Evolutionary conservation across 2,113 vertebrate genomes (phyloP).

Genomic region (Laterallus jamaicensis): DNA sequence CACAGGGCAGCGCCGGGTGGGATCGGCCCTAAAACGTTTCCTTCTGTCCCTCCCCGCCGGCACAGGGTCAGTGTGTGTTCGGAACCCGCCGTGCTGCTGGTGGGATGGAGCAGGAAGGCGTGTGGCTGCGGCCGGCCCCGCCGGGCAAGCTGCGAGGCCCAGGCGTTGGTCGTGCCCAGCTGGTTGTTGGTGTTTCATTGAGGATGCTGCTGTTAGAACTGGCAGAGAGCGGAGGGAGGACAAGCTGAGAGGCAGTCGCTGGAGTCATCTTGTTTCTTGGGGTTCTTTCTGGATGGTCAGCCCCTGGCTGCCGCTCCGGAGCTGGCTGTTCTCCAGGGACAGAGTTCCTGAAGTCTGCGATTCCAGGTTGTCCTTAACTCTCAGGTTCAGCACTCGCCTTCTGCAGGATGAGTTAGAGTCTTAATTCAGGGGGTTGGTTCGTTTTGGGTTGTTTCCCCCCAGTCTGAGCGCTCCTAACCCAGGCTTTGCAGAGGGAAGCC

Average conservation of each 20-base stretch:
- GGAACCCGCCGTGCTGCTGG: background rate
- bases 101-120: background rate
- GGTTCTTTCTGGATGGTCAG: background rate
- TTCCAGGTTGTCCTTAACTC: background rate
- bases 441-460: background rate
- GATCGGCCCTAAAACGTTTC: background rate
- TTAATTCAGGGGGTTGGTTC: background rate
- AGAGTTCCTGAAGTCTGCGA: background rate
- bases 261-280: background rate
- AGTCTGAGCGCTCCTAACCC: background rate
- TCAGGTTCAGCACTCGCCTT: background rate
- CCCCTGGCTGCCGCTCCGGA: background rate
- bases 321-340: background rate
- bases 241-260: accelerated
- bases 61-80: conserved; percentile 8
- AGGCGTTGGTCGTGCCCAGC: background rate
- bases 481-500: background rate
- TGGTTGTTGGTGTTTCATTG: background rate
- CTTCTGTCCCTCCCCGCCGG: background rate
- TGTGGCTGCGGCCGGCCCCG: background rate
- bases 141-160: background rate
- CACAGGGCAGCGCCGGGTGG: background rate
- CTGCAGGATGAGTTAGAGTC: background rate
- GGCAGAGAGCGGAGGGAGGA: background rate
- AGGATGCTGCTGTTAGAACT: background rate